These are phyloP conservation scores for Diploptera punctata DNA, from an alignment of 2,888 invertebrate species.

Conservation along the genomic window DNA sequence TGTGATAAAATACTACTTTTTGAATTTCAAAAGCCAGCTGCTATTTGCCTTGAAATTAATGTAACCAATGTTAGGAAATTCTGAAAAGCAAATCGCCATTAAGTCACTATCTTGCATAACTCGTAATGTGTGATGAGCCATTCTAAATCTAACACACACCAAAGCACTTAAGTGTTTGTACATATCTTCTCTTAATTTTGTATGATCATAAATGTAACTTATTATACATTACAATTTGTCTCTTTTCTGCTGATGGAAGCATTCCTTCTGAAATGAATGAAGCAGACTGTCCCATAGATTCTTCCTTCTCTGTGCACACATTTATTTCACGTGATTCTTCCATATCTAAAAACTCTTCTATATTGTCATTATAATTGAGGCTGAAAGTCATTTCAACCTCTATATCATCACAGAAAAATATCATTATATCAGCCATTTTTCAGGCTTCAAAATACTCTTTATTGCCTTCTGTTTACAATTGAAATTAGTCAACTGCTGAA, in stretches of 20 bases:
- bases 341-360: not conserved
- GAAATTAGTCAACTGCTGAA: not conserved
- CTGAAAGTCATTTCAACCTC: not conserved
- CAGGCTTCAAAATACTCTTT: not conserved
- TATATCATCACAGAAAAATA: not conserved
- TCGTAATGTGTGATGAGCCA: not conserved
- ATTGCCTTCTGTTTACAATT: not conserved
- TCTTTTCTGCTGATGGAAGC: conserved; percentile 1
- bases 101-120: not conserved
- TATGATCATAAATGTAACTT: not conserved
- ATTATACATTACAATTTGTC: not conserved
- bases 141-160: not conserved
- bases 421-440: not conserved
- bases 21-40: no score
- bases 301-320: not conserved
- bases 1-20: no score
- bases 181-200: not conserved
- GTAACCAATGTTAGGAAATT: no score
- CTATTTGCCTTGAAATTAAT: no score
- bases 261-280: not conserved
- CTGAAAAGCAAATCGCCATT: not conserved
- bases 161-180: not conserved
- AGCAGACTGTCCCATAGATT: conserved; percentile 44
- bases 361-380: not conserved
- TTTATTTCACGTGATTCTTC: not conserved